Evolutionary conservation across 2,113 vertebrate genomes (phyloP).

Genomic region (Physeter macrocephalus): DNA sequence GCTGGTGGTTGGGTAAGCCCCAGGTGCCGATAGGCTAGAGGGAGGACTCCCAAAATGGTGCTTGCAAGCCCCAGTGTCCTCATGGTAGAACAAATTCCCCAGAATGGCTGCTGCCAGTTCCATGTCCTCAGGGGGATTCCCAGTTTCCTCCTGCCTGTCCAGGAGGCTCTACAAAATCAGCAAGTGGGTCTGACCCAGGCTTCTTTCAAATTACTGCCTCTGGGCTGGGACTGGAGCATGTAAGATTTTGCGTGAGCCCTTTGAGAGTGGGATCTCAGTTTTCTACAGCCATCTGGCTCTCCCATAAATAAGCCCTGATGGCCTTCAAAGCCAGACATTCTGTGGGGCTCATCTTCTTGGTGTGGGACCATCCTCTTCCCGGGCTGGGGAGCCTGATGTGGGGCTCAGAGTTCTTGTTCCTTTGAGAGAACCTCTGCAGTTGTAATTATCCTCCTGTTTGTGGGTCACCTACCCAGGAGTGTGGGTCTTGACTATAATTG

Average conservation of each 20-base stretch:
- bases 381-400: background rate
- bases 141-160: background rate
- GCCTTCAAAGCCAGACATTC: background rate
- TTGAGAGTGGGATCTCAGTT: background rate
- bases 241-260: background rate
- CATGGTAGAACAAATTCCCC: accelerated
- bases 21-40: background rate
- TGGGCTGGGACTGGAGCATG: background rate
- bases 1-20: no score
- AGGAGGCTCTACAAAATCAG: background rate
- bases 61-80: background rate
- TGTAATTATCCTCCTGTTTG: background rate
- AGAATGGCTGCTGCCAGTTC: background rate
- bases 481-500: background rate
- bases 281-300: background rate
- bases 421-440: background rate
- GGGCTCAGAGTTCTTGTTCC: background rate
- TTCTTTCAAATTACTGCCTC: background rate
- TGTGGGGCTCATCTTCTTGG: background rate
- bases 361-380: background rate
- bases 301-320: background rate
- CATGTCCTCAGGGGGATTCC: background rate
- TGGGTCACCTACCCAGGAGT: background rate
- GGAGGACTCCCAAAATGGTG: background rate
- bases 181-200: no score